A percentile compares a stretch with the other conserved stretches of the same genome.
Conservation (phyloP, 1,140 invertebrate species). For the Pissodes strobi region DNA sequence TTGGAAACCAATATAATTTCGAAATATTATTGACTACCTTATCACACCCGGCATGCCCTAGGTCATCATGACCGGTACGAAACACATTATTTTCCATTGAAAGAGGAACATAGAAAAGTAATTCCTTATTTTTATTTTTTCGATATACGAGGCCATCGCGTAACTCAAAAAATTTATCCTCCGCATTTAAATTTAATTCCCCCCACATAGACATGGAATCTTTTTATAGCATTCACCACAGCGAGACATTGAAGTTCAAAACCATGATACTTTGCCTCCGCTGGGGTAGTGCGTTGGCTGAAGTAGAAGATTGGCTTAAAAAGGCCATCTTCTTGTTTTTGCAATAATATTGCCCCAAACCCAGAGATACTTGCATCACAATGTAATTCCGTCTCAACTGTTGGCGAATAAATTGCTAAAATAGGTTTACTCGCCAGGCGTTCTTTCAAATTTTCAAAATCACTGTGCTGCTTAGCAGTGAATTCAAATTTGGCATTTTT, state of each 20-base stretch:
- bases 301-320: constrained; percentile 23
- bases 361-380: constrained; percentile 14
- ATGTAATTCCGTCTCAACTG: constrained; percentile 26
- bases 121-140: constrained; percentile 16
- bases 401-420: constrained; percentile 28
- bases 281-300: constrained; percentile 6
- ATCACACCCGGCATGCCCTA: constrained; percentile 7
- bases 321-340: constrained; percentile 21
- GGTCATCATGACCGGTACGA: background rate
- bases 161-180: constrained; percentile 7
- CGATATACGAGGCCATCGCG: constrained; percentile 15
- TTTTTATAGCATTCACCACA: background rate
- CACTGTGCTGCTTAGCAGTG: background rate
- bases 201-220: constrained; percentile 5
- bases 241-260: constrained; percentile 1
- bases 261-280: constrained; percentile 6
- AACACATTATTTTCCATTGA: constrained; percentile 11
- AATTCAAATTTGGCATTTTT: constrained; percentile 29
- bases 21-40: background rate
- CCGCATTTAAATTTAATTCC: constrained; percentile 7
- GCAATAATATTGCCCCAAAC: constrained; percentile 26
- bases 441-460: constrained; percentile 18
- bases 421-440: constrained; percentile 1
- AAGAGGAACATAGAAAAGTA: too few relatives aligned
- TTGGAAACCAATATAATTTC: constrained; percentile 21